Percentiles rank a stretch among this genome's conserved stretches.
Evolutionary conservation across 2,888 invertebrate species (phyloP).

Genomic region (Teleogryllus oceanicus): DNA sequence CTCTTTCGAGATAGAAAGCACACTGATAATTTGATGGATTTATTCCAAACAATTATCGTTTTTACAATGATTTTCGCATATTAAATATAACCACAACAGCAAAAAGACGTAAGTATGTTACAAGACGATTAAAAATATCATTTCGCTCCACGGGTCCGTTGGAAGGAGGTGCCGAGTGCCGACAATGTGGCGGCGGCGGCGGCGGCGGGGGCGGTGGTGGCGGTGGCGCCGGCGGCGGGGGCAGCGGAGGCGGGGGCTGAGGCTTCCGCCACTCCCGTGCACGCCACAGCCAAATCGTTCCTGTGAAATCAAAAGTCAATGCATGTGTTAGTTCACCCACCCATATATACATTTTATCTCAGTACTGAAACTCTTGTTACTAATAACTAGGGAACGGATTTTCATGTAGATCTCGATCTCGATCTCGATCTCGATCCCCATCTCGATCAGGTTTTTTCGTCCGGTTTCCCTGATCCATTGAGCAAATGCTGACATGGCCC

Average conservation of each 20-base stretch:
- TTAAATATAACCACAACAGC: constrained; percentile 1
- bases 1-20: neutral
- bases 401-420: no score
- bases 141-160: neutral
- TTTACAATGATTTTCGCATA: neutral
- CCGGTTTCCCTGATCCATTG: no score
- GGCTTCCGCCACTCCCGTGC: neutral
- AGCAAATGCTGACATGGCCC: no score
- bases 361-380: neutral
- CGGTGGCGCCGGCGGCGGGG: neutral
- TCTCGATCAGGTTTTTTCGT: no score
- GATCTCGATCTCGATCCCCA: no score
- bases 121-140: neutral
- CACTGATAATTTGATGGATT: neutral
- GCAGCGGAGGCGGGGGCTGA: constrained; percentile 18
- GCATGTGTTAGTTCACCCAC: neutral
- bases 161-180: no score
- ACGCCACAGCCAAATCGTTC: neutral
- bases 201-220: neutral
- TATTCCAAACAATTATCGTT: neutral
- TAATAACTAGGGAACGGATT: neutral
- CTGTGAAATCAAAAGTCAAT: neutral
- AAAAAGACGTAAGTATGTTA: neutral
- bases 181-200: neutral
- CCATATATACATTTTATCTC: neutral